Base-by-base conservation (phyloP, 1,140 invertebrate genomes). In the Aphis gossypii region DNA sequence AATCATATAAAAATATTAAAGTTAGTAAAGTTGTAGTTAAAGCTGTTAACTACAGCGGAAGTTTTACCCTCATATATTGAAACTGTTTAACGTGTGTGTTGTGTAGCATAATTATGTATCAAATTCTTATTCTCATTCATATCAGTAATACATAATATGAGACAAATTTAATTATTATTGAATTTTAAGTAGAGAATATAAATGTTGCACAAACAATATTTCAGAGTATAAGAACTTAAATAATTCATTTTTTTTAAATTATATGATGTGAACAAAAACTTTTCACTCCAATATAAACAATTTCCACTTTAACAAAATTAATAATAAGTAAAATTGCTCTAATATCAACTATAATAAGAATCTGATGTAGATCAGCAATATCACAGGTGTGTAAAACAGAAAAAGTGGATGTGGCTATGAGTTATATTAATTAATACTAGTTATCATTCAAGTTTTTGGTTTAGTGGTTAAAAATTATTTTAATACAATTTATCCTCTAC, bases 1-100 rank as follows among this genome's bases (percentile, higher is more conserved):
- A 95, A 83, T 93, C 76, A 92, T 93, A 93, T 89, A 93, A 94
- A 38, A 46, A 87, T 83, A 93, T 76, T 76, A n/a, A 11, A n/a
- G 11, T n/a, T 35, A 35, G 35, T 35, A 35, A 35, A 35, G 35
- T 35, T 35, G 35, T 35, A 35, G 35, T 35, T 35, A 35, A 35
- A 35, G 4, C 1, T 51, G 48, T 51, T 51, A 20, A 51, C 48
- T 51, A 51, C 48, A 18, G 3, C 14, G 2, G 3, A 46, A 46
- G 46, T 46, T 11, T 8, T 46, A 7, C 46, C 46, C 46, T 0
- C 46, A 46, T 1, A 11, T 46, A 1, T 46, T 46, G 46, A 46
- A 46, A 46, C 46, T 46, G 46, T 46, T 11, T 46, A 9, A 46
- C 9, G 46, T 46, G 46, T 46, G 9, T 11, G 8, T 46, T 60